These are phyloP conservation scores for Labeo catla DNA, from an alignment of 2,113 vertebrate species.

Conservation along the genomic window DNA sequence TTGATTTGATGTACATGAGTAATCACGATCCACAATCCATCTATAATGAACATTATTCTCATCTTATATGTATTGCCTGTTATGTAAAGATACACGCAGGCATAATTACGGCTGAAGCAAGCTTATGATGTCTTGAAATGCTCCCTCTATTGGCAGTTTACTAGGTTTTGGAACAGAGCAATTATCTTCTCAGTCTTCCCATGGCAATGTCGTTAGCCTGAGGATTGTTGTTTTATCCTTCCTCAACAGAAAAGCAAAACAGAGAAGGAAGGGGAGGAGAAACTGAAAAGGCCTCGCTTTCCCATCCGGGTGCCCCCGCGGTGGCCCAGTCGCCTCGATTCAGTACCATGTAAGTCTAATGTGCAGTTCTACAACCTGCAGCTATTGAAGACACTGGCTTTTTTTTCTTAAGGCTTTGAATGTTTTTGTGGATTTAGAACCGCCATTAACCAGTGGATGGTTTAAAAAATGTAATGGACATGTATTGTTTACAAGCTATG, in stretches of 20 bases:
- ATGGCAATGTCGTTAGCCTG: neutral
- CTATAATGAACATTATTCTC: neutral
- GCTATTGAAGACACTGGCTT: neutral
- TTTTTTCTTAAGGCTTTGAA: neutral
- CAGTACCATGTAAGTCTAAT: conserved; percentile 81
- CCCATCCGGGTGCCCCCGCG: conserved; percentile 89
- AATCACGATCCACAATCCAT: neutral
- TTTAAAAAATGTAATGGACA: neutral
- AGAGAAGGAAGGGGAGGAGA: conserved; percentile 93
- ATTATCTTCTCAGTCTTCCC: conserved; percentile 3
- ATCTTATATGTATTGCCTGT: neutral
- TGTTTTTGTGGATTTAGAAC: neutral
- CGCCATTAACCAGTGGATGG: neutral
- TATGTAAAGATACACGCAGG: neutral
- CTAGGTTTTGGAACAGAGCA: neutral
- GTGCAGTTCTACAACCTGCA: neutral
- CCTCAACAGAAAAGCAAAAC: conserved; percentile 84
- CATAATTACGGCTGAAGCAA: neutral
- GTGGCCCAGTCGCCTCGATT: conserved; percentile 86
- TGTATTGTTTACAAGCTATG: neutral
- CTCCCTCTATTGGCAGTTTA: neutral
- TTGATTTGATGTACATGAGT: neutral
- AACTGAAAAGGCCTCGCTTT: conserved; percentile 89
- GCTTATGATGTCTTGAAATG: neutral
- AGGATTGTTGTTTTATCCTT: conserved; percentile 7